Evolutionary conservation across 1,140 invertebrate genomes (phyloP), one percentile per base, ranked within the genome.

Genomic region (Rhopalosiphum maidis): DNA sequence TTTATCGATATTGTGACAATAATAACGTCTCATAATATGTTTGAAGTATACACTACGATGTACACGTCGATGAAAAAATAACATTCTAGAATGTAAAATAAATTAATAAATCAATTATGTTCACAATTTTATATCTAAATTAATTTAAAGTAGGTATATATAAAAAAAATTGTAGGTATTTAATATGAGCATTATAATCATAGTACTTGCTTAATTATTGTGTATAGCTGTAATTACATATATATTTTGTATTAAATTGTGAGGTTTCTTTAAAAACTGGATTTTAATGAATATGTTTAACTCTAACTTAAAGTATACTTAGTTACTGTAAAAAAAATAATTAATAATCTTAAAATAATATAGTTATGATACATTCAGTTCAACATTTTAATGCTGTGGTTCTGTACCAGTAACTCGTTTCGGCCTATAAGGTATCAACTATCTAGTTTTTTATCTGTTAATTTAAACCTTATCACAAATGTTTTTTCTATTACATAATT

Each of bases 1-100:
- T 35, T 94, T 82, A 51, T 93, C 25, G 1, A 35, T 93, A 60
- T 55, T 86, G 30, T 94, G 51, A 35, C 77, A 83, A 55, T 83
- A 91, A 85, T 43, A 91, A 37, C 48, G 89, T 51, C 35, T 54
- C 30, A 43, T 60, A 43, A 90, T 41, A 68, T 55, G 25, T 8
- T 41, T 37, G 25, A 90, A 68, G 15, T 55, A n/a, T n/a, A 22
- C 7, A 30, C 68, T 90, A 68, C 30, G 30, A 43, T 68, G 89
- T 1, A 68, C 1, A n/a, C 41, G 43, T 9, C 25, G 54, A 43
- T 30, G 15, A n/a, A 68, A 7, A 46, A 90, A 90, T 8, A 68
- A 68, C 89, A 90, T 90, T 68, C 89, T 68, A 1, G 43, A 90
- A 90, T 54, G 2, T 37, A 54, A 89, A 86, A 86, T 46, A 46